Evolutionary conservation across 2,113 vertebrate genomes (phyloP), one percentile per base, ranked within the genome.

Genomic region (Serilophus lunatus): DNA sequence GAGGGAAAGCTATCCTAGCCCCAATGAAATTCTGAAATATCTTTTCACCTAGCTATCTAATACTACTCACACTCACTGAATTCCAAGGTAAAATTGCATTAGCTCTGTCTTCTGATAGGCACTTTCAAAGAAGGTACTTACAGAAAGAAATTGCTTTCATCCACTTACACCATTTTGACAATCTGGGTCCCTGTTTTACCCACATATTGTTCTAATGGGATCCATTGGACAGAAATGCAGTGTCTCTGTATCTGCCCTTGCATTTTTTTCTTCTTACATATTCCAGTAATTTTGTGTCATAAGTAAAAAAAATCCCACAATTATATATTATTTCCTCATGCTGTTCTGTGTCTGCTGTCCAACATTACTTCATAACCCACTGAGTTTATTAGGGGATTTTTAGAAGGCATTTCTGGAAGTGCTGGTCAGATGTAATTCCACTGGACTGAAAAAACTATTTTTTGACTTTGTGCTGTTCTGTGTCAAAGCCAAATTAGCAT

Each of bases 331-430:
- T 82, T 95, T 10, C 29, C 9, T 89, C n/a, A 91, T 72, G 31
- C 53, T 84, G 35, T 31, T 82, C 54, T 61, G 40, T 45, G 38
- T 69, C 50, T 42, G 29, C 45, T 68, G 7, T 74, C 66, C 53
- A 88, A 31, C 54, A 63, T 80, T 87, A 85, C 84, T 82, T 91
- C 91, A 92, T 87, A 93, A 87, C 54, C 74, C 57, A 35, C 63
- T 57, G 63, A 82, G 84, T 65, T 89, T 87, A 85, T 70, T 59
- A 72, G 65, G 65, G 86, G 65, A 84, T 87, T 95, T 95, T 85
- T 33, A 53, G 77, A 57, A 72, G 61, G 40, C 12, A 72, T 91
- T 96, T 93, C 53, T 92, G 94, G 80, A 94, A 93, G 71, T 59
- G 25, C 24, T 90, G 66, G 51, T 94, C 87, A 74, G 82, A 92